Evolutionary conservation across 2,888 invertebrate genomes (phyloP).

Genomic region (Anorthoa munda): DNA sequence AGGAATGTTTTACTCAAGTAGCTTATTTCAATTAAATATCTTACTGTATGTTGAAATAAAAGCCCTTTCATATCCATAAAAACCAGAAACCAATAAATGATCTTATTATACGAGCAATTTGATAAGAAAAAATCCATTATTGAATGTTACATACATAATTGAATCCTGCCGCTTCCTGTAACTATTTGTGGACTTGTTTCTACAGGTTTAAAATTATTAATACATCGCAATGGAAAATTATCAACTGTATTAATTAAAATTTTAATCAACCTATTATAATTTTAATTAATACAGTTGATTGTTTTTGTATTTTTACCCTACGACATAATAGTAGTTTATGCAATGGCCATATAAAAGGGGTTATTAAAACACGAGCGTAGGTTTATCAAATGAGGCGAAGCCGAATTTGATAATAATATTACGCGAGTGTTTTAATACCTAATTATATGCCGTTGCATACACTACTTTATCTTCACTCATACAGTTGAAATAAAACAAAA

Average conservation of each 20-base stretch:
- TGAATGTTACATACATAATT: neutral
- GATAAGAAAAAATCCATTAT: neutral
- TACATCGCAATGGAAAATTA: conserved; percentile 26
- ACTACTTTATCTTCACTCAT: too few relatives aligned
- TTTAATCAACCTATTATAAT: too few relatives aligned
- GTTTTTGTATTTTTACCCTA: neutral
- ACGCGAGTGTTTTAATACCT: too few relatives aligned
- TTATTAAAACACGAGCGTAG: too few relatives aligned
- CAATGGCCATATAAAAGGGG: too few relatives aligned
- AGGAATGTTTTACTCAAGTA: too few relatives aligned
- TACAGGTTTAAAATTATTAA: neutral
- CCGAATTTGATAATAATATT: too few relatives aligned
- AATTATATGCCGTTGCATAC: too few relatives aligned
- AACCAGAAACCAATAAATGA: conserved; percentile 2
- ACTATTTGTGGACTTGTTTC: neutral
- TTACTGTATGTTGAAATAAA: neutral
- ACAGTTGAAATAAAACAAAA: too few relatives aligned
- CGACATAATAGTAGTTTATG: too few relatives aligned
- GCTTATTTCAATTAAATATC: too few relatives aligned
- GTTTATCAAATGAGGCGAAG: too few relatives aligned
- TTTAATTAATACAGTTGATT: neutral
- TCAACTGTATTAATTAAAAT: neutral
- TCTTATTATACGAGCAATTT: neutral
- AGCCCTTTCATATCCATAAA: neutral
- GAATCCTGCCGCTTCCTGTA: conserved; percentile 39